phyloP scores from a whole-genome alignment of 2,888 invertebrate species.

The Drosophila austrosaltans region DNA sequence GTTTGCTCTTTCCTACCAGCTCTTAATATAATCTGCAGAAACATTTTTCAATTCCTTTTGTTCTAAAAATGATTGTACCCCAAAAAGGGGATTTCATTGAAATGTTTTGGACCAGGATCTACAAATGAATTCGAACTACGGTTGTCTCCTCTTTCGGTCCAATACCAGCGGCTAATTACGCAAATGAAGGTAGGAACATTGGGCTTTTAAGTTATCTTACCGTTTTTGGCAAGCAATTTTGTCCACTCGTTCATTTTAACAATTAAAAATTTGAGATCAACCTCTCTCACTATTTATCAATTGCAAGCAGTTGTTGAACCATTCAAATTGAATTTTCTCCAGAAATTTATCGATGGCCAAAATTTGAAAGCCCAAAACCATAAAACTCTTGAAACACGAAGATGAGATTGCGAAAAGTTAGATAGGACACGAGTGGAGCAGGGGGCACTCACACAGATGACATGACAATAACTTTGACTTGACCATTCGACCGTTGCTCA shows the following conservation, averaged over 20 bases:
- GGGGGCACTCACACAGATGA: conserved; percentile 55
- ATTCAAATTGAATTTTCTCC: not conserved
- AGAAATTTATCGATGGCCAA: not conserved
- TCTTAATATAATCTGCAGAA: conserved; percentile 56
- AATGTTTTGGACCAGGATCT: not conserved
- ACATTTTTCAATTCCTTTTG: not conserved
- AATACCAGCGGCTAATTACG: not conserved
- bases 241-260: too few relatives aligned
- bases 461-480: conserved; percentile 80
- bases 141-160: not conserved
- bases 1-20: conserved; percentile 24
- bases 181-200: too few relatives aligned
- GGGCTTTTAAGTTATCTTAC: too few relatives aligned
- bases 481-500: conserved; percentile 78
- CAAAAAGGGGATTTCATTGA: not conserved
- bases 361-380: not conserved
- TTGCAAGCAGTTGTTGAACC: not conserved
- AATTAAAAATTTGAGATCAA: not conserved
- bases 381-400: conserved; percentile 16
- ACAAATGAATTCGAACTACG: not conserved
- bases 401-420: conserved; percentile 50
- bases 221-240: too few relatives aligned
- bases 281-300: not conserved
- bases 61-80: not conserved
- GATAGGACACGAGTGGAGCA: not conserved